Percentiles rank a stretch among this genome's conserved stretches.
phyloP scores from a whole-genome alignment of 2,888 invertebrate species.

The Eumacrocentrus americanus region DNA sequence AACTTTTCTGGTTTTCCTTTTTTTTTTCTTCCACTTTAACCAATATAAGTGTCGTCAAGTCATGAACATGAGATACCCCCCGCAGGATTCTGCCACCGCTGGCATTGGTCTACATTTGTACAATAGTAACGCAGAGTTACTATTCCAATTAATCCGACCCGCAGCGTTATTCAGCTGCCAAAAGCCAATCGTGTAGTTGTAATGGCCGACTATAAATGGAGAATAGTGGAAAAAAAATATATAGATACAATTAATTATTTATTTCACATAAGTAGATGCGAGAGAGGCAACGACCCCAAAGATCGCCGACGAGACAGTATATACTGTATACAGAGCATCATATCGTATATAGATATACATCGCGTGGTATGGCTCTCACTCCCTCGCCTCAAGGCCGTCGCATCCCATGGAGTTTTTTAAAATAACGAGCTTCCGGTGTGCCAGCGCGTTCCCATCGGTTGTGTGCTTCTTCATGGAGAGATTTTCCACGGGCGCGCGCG shows the following conservation, averaged over 20 bases:
- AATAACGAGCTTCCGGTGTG: slow-evolving; percentile 54
- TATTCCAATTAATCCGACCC: slow-evolving; percentile 29
- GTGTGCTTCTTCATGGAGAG: slow-evolving; percentile 15
- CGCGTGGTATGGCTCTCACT: slow-evolving; percentile 15
- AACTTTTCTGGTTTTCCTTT: neutral
- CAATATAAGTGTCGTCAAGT: neutral
- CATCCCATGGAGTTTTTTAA: slow-evolving; percentile 41
- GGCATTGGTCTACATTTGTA: slow-evolving; percentile 35
- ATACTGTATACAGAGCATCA: neutral
- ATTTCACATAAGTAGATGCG: too few species aligned
- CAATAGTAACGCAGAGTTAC: slow-evolving; percentile 31
- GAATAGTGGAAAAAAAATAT: neutral
- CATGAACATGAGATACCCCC: slow-evolving; percentile 8
- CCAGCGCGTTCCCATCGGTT: slow-evolving; percentile 38
- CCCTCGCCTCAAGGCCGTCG: slow-evolving; percentile 32
- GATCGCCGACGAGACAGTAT: too few species aligned
- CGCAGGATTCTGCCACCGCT: slow-evolving; percentile 21
- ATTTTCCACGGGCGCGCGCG: slow-evolving; percentile 26
- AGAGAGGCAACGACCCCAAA: too few species aligned
- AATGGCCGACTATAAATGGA: slow-evolving; percentile 32
- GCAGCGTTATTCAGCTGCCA: slow-evolving; percentile 22
- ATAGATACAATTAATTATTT: slow-evolving; percentile 1
- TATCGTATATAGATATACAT: neutral
- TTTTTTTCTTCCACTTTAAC: neutral
- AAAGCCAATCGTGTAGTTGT: slow-evolving; percentile 32